Percentiles rank a stretch among this genome's conserved stretches.
These are phyloP conservation scores for Cryptomyrus ogoouensis DNA, from an alignment of 2,113 vertebrate genomes.

Conservation along the genomic window DNA sequence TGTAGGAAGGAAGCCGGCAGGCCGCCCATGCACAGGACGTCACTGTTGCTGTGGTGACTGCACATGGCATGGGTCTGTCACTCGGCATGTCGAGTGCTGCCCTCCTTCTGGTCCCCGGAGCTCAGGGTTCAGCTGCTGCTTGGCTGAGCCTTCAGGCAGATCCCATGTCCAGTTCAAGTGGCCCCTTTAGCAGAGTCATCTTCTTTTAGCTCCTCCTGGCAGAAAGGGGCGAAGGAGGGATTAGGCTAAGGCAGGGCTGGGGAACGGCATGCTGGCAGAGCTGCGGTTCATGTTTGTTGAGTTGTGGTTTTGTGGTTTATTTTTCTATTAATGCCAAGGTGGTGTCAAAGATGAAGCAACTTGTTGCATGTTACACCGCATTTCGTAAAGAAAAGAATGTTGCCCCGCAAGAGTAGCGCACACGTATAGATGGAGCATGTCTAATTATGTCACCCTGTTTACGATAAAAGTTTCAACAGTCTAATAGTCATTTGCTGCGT, in stretches of 20 bases:
- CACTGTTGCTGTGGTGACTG: background rate
- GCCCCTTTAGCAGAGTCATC: conserved; percentile 24
- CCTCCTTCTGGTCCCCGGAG: conserved; percentile 45
- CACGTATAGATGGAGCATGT: background rate
- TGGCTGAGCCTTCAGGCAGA: conserved; percentile 51
- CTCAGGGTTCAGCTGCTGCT: conserved; percentile 47
- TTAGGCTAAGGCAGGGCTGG: background rate
- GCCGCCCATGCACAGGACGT: background rate
- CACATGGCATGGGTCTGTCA: conserved; percentile 34
- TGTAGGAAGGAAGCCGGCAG: background rate
- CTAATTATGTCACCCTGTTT: background rate
- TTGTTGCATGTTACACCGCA: background rate
- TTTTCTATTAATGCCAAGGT: background rate
- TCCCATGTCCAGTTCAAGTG: conserved; percentile 49
- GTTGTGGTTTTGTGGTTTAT: background rate
- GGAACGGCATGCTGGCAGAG: background rate
- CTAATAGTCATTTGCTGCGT: background rate
- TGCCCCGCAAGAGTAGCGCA: background rate
- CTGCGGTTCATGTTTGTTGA: background rate
- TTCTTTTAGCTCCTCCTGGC: background rate
- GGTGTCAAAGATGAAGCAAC: background rate
- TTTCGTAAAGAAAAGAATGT: background rate
- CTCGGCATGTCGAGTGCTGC: conserved; percentile 39
- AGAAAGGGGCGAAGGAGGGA: background rate
- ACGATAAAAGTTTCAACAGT: background rate